Evolutionary conservation across 37 sponge, comb jelly and placozoan genomes (phyloP).

Genomic region (Oopsacas minuta): DNA sequence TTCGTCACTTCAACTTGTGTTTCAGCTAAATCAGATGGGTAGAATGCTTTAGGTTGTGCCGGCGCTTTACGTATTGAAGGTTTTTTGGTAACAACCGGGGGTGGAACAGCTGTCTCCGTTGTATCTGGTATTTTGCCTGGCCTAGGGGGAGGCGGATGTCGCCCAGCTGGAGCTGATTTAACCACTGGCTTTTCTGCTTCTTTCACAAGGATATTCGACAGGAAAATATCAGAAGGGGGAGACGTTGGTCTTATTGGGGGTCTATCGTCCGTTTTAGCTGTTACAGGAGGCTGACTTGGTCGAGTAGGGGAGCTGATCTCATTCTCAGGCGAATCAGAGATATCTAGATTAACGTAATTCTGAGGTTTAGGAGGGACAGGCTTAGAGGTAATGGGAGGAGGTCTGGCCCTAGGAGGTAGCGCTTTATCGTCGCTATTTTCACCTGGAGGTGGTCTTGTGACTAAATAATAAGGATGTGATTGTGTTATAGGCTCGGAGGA

Average conservation of each 20-base stretch:
- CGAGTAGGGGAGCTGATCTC: not conserved
- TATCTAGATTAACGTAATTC: not conserved
- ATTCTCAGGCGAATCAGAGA: not conserved
- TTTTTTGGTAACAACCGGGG: not conserved
- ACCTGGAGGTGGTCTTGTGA: not conserved
- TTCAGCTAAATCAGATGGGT: not conserved
- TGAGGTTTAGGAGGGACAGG: not conserved
- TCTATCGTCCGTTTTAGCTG: not conserved
- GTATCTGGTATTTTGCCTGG: not conserved
- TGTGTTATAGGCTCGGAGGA: not conserved
- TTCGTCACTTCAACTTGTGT: not conserved
- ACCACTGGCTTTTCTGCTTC: not conserved
- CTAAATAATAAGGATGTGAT: not conserved
- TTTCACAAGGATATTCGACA: not conserved
- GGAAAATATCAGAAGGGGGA: slow-evolving; percentile 6
- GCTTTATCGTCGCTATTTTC: not conserved
- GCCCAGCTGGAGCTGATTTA: not conserved
- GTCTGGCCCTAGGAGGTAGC: not conserved
- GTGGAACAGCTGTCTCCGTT: not conserved
- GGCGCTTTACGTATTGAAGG: not conserved
- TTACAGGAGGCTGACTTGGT: not conserved
- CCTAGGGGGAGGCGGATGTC: not conserved
- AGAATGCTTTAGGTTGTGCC: not conserved
- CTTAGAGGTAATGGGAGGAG: not conserved
- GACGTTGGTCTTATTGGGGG: not conserved